Evolutionary conservation across 2,797 vertebrate genomes (phyloP).

Genomic region (Anguilla marmorata): DNA sequence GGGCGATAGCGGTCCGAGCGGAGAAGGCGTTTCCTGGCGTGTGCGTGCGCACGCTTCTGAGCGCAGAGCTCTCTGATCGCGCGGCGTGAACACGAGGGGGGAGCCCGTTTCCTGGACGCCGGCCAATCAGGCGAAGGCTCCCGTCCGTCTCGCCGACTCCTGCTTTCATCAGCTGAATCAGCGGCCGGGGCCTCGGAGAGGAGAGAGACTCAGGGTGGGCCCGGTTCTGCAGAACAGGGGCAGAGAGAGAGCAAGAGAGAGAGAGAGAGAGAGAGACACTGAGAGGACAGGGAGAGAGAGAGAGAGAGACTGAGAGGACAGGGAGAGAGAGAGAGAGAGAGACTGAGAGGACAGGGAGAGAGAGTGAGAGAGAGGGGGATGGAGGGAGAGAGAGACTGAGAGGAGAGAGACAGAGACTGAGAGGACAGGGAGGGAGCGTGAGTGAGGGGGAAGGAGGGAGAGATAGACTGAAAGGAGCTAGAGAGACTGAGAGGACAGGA

Average conservation of each 20-base stretch:
- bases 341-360: constrained; percentile 53
- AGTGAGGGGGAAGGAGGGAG: constrained; percentile 59
- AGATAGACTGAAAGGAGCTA: constrained; percentile 39
- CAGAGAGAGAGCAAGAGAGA: constrained; percentile 60
- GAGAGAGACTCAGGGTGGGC: constrained; percentile 21
- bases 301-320: no score
- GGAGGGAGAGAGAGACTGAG: constrained; percentile 60
- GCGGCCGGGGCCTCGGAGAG: constrained; percentile 27
- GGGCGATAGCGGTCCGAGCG: not conserved
- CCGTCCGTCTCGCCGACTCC: constrained; percentile 65
- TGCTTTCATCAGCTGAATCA: constrained; percentile 73
- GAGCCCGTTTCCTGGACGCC: constrained; percentile 39
- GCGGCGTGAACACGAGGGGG: no score
- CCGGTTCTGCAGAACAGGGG: constrained; percentile 69
- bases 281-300: constrained; percentile 50
- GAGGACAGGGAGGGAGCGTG: no score
- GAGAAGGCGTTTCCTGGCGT: not conserved
- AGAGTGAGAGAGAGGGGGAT: constrained; percentile 49
- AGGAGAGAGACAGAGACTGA: no score
- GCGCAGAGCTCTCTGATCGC: not conserved
- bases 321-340: not conserved
- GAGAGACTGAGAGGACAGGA: no score
- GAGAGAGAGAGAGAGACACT: constrained; percentile 59
- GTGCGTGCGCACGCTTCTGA: not conserved
- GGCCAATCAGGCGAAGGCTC: constrained; percentile 63